A percentile compares a stretch with the other conserved stretches of the same genome.
These are phyloP conservation scores for Capreolus pygargus DNA, from an alignment of 2,113 vertebrate species.

Conservation along the genomic window DNA sequence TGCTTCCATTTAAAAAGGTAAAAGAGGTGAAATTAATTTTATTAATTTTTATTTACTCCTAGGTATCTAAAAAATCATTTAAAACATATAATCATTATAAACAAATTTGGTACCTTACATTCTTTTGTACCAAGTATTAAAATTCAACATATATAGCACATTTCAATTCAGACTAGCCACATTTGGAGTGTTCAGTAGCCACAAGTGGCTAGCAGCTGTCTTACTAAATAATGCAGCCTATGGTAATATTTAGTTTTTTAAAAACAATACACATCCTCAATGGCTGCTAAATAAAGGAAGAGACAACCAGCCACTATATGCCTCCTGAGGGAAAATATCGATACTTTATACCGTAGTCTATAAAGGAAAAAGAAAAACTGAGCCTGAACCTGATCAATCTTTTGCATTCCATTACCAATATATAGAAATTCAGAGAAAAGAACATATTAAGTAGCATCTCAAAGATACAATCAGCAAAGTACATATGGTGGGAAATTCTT, in stretches of 20 bases:
- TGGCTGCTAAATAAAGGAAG: conserved; percentile 18
- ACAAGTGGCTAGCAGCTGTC: not conserved
- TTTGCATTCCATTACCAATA: not conserved
- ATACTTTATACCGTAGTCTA: conserved; percentile 4
- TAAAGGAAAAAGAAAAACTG: not conserved
- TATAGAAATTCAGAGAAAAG: not conserved
- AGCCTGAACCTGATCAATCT: not conserved
- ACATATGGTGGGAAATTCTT: not conserved
- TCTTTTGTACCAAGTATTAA: conserved; percentile 27
- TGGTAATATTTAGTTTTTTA: not conserved
- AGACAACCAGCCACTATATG: not conserved
- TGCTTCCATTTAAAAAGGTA: conserved; percentile 1
- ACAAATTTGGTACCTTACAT: conserved; percentile 46
- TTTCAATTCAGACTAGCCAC: conserved; percentile 20
- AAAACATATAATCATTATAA: conserved; percentile 47
- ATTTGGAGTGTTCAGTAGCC: not conserved
- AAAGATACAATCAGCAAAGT: conserved; percentile 20
- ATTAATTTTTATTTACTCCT: conserved; percentile 48
- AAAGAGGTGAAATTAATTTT: conserved; percentile 5
- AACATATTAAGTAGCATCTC: not conserved
- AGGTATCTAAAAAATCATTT: conserved; percentile 43
- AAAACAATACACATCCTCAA: not conserved
- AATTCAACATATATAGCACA: conserved; percentile 30
- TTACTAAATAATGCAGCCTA: not conserved
- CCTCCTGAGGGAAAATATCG: not conserved